Percentiles rank a stretch among this genome's conserved stretches.
Conservation (phyloP, 2,113 vertebrate genomes). For the Heterochromis multidens region DNA sequence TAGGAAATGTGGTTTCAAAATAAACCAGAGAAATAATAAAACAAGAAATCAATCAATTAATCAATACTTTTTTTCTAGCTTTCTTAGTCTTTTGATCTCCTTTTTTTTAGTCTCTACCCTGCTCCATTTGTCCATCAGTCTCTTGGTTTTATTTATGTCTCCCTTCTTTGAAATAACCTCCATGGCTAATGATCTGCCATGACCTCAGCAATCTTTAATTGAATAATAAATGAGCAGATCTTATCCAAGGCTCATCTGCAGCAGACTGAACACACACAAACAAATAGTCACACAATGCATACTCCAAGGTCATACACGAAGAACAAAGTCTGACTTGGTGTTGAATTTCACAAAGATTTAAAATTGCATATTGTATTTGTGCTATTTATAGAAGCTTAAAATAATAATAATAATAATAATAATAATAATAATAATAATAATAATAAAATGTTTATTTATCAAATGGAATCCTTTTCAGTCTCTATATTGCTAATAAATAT, state of each 20-base stretch:
- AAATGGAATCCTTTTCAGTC: background rate
- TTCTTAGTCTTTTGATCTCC: background rate
- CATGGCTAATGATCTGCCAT: constrained; percentile 55
- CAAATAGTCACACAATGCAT: background rate
- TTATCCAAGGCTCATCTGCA: constrained; percentile 50
- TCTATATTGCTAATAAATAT: background rate
- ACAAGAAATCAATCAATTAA: background rate
- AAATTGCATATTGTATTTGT: background rate
- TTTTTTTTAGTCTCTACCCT: background rate
- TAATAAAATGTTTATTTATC: background rate
- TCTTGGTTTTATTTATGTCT: background rate
- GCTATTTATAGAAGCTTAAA: background rate
- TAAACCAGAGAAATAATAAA: background rate
- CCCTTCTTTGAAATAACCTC: constrained; percentile 60
- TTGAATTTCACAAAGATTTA: background rate
- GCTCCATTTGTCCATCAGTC: background rate
- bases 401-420: background rate
- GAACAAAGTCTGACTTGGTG: background rate
- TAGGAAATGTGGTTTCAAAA: background rate
- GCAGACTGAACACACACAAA: constrained; percentile 7
- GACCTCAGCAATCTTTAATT: constrained; percentile 62
- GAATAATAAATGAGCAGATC: constrained; percentile 73
- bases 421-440: no score
- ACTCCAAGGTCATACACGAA: constrained; percentile 38
- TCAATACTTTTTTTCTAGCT: background rate